Base-by-base conservation (phyloP, 2,113 vertebrate genomes). In the Himantopus leucocephalus region DNA sequence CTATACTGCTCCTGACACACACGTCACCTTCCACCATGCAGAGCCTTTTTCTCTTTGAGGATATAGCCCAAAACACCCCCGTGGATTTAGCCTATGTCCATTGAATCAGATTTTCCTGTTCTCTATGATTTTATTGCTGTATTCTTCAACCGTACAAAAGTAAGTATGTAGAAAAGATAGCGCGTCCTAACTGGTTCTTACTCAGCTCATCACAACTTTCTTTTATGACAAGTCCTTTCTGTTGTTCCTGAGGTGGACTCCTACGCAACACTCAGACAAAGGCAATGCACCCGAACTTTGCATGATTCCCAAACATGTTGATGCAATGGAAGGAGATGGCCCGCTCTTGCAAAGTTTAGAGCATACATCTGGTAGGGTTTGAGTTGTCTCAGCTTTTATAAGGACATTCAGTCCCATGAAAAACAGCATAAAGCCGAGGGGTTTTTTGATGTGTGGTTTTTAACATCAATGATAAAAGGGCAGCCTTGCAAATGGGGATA, bases 401-500 rank as follows among this genome's bases (percentile, higher is more conserved):
- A 64, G 26, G 30, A 37, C 16, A 39, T 16, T 11, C 24, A 88
- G 27, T 53, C 9, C 21, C 27, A 59, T 55, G 13, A 41, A 74
- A 76, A 73, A 35, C 30, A 95, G 22, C 7, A 71, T 12, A 16
- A 84, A 67, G 14, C 41, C 8, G 63, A 67, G 34, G 32, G 15
- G 1, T 11, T 5, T 7, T 56, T 68, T 47, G 23, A 39, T 35
- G 23, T 5, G 9, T 34, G 10, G 0, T 29, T 93, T 91, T 53
- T 48, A 34, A 74, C 71, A 64, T 3, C 0, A 0, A 29, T 11
- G 13, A 52, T 18, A 60, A 48, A 86, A 76, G 32, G n/a, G 15
- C 43, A 59, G n/a, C 20, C 30, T 73, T 85, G 58, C 39, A 72
- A 93, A 76, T 73, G 27, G 27, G 12, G 9, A 37, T 72, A 68